Base-by-base conservation (phyloP, 2,888 invertebrate species). In the Crossocerus cetratus region DNA sequence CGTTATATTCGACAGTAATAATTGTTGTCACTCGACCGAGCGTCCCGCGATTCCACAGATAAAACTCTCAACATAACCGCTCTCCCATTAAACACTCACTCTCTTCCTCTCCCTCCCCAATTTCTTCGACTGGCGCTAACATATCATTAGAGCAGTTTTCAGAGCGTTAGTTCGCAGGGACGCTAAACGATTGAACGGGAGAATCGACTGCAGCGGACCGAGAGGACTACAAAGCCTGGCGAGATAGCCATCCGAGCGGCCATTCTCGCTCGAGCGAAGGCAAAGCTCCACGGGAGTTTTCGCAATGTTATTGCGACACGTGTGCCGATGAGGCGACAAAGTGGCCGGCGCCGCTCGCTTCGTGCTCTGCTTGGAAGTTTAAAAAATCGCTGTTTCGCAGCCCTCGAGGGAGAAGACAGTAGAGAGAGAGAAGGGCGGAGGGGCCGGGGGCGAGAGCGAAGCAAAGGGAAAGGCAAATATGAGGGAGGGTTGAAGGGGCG, bases 1-100 rank as follows among this genome's bases (percentile, higher is more conserved):
- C 32, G 66, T 76, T 69, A 69, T 72, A 69, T 72, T 72, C 64
- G 69, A 72, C 61, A 4, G 49, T 49, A 49, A 49, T 49, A 49
- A 49, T 49, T 49, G 16, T 49, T 49, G 57, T 55, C 71, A 71
- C 62, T 62, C 58, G 11, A 54, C 21, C 65, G 20, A 45, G 44
- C 58, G 55, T 54, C 21, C 56, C 13, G 49, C 49, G n/a, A 49
- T 14, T 3, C 49, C 49, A 49, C 43, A 13, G 43, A 43, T 43
- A 13, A 43, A 43, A 43, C 5, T 13, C 43, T 43, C n/a, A n/a
- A n/a, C n/a, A n/a, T n/a, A n/a, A n/a, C n/a, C n/a, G n/a, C n/a
- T n/a, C n/a, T 32, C 2, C 8, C 32, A 32, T 11, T 32, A 32
- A 32, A 32, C 32, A 32, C 11, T 32, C 32, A 8, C 32, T 4